Evolutionary conservation across 2,113 vertebrate species (phyloP).

Genomic region (Addax nasomaculatus): DNA sequence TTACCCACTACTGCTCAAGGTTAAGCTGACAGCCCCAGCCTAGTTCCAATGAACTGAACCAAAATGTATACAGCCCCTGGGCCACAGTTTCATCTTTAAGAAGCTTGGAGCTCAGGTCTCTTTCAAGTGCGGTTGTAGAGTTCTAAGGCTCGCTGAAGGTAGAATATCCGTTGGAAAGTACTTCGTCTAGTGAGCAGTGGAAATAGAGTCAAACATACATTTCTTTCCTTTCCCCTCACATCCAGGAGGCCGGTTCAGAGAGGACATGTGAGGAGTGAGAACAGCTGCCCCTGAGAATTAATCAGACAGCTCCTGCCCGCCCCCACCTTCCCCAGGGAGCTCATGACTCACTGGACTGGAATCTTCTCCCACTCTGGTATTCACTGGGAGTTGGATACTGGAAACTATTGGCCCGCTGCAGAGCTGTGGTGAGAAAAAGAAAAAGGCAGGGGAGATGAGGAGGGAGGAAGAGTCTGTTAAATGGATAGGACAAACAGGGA

Average conservation of each 20-base stretch:
- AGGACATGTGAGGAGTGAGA: slow-evolving; percentile 3
- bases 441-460: not conserved
- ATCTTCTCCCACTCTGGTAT: slow-evolving; percentile 79
- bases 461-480: not conserved
- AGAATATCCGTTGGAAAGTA: not conserved
- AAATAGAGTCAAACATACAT: not conserved
- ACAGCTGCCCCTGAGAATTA: not conserved
- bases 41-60: not conserved
- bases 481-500: not conserved
- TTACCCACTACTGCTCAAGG: not conserved
- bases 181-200: not conserved
- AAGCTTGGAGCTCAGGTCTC: not conserved
- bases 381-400: slow-evolving; percentile 66
- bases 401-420: slow-evolving; percentile 75
- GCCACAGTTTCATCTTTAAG: not conserved
- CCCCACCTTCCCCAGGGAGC: not conserved
- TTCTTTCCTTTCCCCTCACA: not conserved
- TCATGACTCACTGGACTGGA: slow-evolving; percentile 79
- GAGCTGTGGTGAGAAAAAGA: slow-evolving; percentile 59
- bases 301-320: not conserved
- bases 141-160: not conserved
- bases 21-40: not conserved
- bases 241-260: not conserved
- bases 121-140: not conserved
- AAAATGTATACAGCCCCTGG: not conserved